Evolutionary conservation across 2,888 invertebrate species (phyloP).

Genomic region (Stenodera caucasica): DNA sequence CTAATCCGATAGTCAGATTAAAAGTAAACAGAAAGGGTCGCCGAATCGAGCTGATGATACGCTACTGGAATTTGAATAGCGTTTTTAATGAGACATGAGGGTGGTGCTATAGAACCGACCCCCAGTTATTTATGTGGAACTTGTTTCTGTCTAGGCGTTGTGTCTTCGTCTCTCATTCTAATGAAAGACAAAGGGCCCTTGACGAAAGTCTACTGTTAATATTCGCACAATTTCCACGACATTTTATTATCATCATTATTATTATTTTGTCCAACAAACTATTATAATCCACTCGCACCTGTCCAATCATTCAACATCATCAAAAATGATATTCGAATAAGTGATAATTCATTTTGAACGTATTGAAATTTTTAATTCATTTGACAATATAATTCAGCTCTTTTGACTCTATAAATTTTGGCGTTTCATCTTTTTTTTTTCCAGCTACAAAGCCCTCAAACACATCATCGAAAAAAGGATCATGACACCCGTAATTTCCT

Average conservation of each 20-base stretch:
- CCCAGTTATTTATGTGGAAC: constrained; percentile 25
- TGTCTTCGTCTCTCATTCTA: constrained; percentile 15
- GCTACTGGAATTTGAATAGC: constrained; percentile 33
- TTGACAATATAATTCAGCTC: too few species aligned
- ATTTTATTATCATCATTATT: constrained; percentile 18
- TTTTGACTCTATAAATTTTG: background rate
- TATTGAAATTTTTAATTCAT: too few species aligned
- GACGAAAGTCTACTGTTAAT: constrained; percentile 10
- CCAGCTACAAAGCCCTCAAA: background rate
- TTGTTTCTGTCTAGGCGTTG: constrained; percentile 7
- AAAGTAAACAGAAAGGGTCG: constrained; percentile 38
- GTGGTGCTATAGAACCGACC: constrained; percentile 30
- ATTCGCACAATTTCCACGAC: constrained; percentile 16
- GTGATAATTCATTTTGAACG: too few species aligned
- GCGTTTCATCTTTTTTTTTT: background rate
- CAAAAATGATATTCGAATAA: too few species aligned
- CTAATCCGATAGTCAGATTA: constrained; percentile 40
- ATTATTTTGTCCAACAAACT: background rate
- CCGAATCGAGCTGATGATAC: constrained; percentile 31
- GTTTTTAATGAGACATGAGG: constrained; percentile 37
- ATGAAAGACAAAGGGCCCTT: constrained; percentile 16
- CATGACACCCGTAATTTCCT: background rate
- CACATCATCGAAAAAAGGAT: background rate
- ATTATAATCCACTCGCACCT: background rate
- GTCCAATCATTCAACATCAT: background rate